Base-by-base conservation (phyloP, 1,140 invertebrate genomes). In the Venustaconcha ellipsiformis region DNA sequence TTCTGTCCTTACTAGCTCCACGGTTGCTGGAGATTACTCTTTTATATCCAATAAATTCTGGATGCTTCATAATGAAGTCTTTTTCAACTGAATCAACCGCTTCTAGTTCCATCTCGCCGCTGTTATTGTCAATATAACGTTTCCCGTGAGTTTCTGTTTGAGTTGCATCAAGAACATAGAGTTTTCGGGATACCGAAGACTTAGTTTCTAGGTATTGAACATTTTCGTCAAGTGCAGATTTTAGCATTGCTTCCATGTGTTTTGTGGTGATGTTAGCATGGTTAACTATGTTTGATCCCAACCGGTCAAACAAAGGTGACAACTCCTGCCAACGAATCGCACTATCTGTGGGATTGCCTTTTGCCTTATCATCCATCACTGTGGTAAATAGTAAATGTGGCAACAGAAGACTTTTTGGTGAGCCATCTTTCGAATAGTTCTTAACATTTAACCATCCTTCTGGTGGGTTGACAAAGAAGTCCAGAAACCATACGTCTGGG, bases 181-280 rank as follows among this genome's bases (percentile, higher is more conserved):
- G 58, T 17, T 71, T 68, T 13, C 69, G 73, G 55, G 69, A 72
- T n/a, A 66, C 66, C 18, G 67, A 78, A 20, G 63, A 15, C 65
- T 72, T 76, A 59, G 80, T 72, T 71, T 83, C 82, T 11, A 83
- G n/a, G 64, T 82, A 83, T 30, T 82, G 80, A 4, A 83, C 80
- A 57, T 81, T 81, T 68, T 83, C 80, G 4, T 76, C 76, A 3
- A 82, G 17, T 57, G 80, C 80, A 37, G 75, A 58, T 37, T 82
- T 65, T 20, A 76, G 73, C 72, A 83, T 72, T 5, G 79, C 82
- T 26, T 74, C 30, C 58, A 83, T 58, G 60, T 83, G 70, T 26
- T 70, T n/a, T 48, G 59, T 30, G 8, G 74, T 77, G n/a, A 80
- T 66, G 62, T 77, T 80, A 23, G 60, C 68, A 58, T 75, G 64